Base-by-base conservation (phyloP, 2,113 vertebrate species). In the Apodemus speciosus region DNA sequence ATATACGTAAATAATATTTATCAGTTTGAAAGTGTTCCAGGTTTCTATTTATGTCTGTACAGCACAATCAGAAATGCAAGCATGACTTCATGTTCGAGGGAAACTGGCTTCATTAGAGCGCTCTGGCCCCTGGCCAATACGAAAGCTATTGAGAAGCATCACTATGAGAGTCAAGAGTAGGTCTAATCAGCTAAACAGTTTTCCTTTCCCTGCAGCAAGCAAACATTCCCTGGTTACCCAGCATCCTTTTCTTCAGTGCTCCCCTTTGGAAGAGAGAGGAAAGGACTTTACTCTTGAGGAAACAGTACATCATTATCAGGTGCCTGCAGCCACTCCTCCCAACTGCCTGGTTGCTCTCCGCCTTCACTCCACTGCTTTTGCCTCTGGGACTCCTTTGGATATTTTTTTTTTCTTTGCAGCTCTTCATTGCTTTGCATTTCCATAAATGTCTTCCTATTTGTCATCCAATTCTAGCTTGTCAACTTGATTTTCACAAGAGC, bases 171-270 rank as follows among this genome's bases (percentile, higher is more conserved):
- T 75, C 51, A 40, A 76, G 2, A 35, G n/a, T 18, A 30, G 40
- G 11, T 56, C 58, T 51, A 49, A 71, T 14, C 51, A 85, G 64
- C 58, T 46, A 11, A 27, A 32, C 3, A 69, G 43, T 13, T 79
- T 66, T 72, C n/a, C 8, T 73, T 68, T 90, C 77, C 32, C 85
- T 69, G 40, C 23, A 87, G 53, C 79, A 93, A 64, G 43, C 66
- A 73, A 40, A 62, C 56, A 56, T 9, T 40, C 15, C 2, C 53
- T 75, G 72, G 49, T 49, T 27, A 56, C 5, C 2, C 62, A 3
- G 8, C 14, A 23, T 13, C 56, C 40, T 64, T 72, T 71, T 56
- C 56, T 49, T 60, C 8, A 1, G 16, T 20, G 15, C 43, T 79
- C 13, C 4, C 58, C 64, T n/a, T 66, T 16, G 11, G 11, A 23